Percentiles rank a stretch among this genome's conserved stretches.
Evolutionary conservation across 2,888 invertebrate genomes (phyloP).

Genomic region (Cheilosia grossa): DNA sequence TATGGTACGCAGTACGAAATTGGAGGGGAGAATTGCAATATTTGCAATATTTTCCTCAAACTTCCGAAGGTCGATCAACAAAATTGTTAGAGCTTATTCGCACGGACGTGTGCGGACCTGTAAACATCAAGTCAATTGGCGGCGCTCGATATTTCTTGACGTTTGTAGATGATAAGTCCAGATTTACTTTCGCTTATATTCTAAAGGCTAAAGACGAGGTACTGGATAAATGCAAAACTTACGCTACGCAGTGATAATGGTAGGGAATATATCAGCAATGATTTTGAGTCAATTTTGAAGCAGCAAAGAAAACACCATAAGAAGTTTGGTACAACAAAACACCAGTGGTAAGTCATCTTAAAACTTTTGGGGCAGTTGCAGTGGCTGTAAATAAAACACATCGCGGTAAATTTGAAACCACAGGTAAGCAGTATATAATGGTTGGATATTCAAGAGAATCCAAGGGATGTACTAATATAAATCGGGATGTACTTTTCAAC

Average conservation of each 20-base stretch:
- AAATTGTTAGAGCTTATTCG: conserved; percentile 21
- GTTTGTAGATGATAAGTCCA: conserved; percentile 26
- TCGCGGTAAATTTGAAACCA: conserved; percentile 63
- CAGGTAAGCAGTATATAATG: conserved; percentile 60
- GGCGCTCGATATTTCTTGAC: conserved; percentile 27
- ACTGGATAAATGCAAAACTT: not conserved
- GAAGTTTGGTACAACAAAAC: conserved; percentile 67
- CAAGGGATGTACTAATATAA: conserved; percentile 59
- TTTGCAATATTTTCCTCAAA: conserved; percentile 31
- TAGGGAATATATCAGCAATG: conserved; percentile 34
- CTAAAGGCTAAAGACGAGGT: conserved; percentile 17
- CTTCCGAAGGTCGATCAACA: conserved; percentile 14
- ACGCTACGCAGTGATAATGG: conserved; percentile 43
- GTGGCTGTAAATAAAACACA: conserved; percentile 62
- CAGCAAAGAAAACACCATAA: not conserved
- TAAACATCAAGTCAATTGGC: conserved; percentile 21
- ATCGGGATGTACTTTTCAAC: conserved; percentile 47
- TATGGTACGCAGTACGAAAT: conserved; percentile 37
- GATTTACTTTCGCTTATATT: conserved; percentile 20
- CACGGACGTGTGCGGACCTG: conserved; percentile 24
- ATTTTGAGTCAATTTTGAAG: conserved; percentile 40
- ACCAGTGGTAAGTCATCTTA: conserved; percentile 65
- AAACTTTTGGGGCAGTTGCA: conserved; percentile 68
- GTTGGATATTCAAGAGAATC: conserved; percentile 68
- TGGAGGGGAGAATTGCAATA: conserved; percentile 26